Base-by-base conservation (phyloP, 2,113 vertebrate genomes). In the Acrocephalus kingi region DNA sequence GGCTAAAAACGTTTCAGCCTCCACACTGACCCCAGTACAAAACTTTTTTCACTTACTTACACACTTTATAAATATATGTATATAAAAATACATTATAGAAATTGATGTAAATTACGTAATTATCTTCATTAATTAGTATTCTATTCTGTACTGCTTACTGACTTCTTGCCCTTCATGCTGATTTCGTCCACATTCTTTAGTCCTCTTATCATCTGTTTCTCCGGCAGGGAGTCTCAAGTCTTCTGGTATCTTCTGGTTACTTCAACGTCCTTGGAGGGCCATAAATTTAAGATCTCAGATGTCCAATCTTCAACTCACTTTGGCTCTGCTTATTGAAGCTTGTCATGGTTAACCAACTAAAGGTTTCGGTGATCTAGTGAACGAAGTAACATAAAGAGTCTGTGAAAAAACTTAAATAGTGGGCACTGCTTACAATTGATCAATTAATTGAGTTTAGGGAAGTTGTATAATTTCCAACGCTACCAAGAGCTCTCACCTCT, bases 191-290 rank as follows among this genome's bases (percentile, higher is more conserved):
- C 11, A 12, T 27, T 52, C 14, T 77, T 22, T 37, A 27, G 17
- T 31, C 25, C 52, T 49, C 10, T 30, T 43, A 35, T 7, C 4
- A 35, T n/a, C 30, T 45, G 13, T 61, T 45, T 61, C 27, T 61
- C 1, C 1, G 22, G 22, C 18, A 52, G 14, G 18, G 27, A 52
- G 1, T 31, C 33, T 27, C 15, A 37, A 61, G 0, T 21, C 52
- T 33, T 52, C 27, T 27, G 45, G 27, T 52, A 15, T 69, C 54
- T 19, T 37, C 46, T 61, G 37, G 17, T 54, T 61, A 46, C 11
- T 45, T 23, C 11, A 11, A 31, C 1, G 5, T 31, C 27, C 17
- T 37, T 45, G 33, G 31, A 46, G 5, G 11, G 9, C 27, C 22
- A 19, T 19, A 10, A 18, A 37, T 68, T 52, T 31, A 68, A 33